Percentiles rank a stretch among this genome's conserved stretches.
phyloP scores from a whole-genome alignment of 2,888 invertebrate genomes.

The Drosophila austrosaltans region DNA sequence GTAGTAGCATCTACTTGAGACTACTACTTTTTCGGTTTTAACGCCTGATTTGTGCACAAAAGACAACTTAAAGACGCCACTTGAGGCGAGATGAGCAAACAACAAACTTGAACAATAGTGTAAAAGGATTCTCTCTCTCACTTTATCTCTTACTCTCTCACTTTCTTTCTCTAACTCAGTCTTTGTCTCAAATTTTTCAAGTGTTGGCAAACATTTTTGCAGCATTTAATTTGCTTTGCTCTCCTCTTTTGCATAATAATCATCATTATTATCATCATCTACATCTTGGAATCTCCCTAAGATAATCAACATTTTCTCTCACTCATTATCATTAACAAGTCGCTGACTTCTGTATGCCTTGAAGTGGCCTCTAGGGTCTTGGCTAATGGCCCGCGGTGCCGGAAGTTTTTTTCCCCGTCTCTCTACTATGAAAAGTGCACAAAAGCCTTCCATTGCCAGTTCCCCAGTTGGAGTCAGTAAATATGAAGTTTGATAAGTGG shows the following conservation, averaged over 20 bases:
- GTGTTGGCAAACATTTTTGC: conserved; percentile 62
- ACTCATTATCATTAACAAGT: conserved; percentile 72
- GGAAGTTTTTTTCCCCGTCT: conserved; percentile 38
- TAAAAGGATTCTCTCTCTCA: conserved; percentile 10
- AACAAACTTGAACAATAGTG: conserved; percentile 25
- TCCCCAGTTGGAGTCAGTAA: conserved; percentile 58
- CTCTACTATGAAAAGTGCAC: conserved; percentile 24
- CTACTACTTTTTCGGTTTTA: conserved; percentile 32
- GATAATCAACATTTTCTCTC: conserved; percentile 47
- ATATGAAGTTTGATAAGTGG: conserved; percentile 75
- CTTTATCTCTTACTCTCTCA: not conserved
- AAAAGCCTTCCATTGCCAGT: conserved; percentile 29
- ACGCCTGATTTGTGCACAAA: conserved; percentile 54
- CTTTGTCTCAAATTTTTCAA: conserved; percentile 13
- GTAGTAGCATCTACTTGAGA: conserved; percentile 32
- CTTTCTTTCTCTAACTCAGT: not conserved
- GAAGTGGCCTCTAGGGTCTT: conserved; percentile 71
- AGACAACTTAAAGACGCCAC: conserved; percentile 48
- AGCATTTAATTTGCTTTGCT: conserved; percentile 62
- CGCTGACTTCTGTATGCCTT: conserved; percentile 39
- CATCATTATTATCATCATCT: conserved; percentile 36
- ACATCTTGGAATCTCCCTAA: conserved; percentile 19
- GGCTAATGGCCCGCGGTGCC: conserved; percentile 72
- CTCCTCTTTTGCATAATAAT: conserved; percentile 68
- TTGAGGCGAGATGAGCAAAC: conserved; percentile 40